These are phyloP conservation scores for Nothocercus julius DNA, from an alignment of 2,113 vertebrate genomes.

Conservation along the genomic window DNA sequence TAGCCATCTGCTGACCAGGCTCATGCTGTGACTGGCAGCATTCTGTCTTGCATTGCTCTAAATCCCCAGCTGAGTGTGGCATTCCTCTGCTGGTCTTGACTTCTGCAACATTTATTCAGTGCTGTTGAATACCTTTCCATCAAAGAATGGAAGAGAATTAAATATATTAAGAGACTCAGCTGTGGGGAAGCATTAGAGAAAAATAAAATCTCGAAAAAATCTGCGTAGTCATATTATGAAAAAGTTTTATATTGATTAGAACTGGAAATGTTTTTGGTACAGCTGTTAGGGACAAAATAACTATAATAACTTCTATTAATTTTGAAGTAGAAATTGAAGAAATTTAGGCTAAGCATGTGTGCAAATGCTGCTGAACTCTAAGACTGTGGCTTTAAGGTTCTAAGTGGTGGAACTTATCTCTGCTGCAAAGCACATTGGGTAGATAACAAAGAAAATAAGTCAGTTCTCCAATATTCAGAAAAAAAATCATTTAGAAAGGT, in stretches of 20 bases:
- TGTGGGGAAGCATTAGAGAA: neutral
- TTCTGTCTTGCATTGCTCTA: neutral
- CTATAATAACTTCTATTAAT: neutral
- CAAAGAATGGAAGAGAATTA: neutral
- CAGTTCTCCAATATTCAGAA: rapidly evolving
- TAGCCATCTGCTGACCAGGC: neutral
- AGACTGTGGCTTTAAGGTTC: neutral
- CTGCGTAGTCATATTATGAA: neutral
- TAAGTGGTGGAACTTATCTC: neutral
- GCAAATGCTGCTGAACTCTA: rapidly evolving
- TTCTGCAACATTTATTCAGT: rapidly evolving
- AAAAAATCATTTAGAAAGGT: neutral
- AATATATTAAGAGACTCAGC: neutral
- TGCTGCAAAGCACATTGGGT: neutral
- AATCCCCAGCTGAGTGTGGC: rapidly evolving
- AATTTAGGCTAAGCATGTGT: rapidly evolving
- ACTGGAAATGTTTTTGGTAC: neutral
- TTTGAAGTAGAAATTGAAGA: neutral
- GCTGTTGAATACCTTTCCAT: neutral
- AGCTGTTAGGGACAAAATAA: neutral
- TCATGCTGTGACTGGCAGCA: rapidly evolving
- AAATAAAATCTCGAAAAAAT: neutral
- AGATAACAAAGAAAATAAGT: neutral
- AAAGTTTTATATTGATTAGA: neutral
- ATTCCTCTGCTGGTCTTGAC: rapidly evolving